A percentile compares a stretch with the other conserved stretches of the same genome.
These are phyloP conservation scores for Gadus macrocephalus DNA, from an alignment of 2,113 vertebrate species.

Conservation along the genomic window DNA sequence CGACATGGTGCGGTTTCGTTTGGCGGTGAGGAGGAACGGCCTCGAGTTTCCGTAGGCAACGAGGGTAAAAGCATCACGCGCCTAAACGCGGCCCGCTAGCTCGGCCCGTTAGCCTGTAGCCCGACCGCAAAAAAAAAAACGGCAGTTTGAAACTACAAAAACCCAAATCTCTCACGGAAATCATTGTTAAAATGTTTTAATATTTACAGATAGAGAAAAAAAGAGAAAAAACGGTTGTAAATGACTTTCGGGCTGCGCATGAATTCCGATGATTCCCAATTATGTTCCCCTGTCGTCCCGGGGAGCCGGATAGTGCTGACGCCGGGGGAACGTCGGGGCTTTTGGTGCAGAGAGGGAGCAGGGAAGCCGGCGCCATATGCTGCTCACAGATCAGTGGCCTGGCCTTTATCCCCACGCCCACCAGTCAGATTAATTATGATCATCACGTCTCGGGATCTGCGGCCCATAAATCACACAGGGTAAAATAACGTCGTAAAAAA, in stretches of 20 bases:
- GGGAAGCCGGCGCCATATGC: slow-evolving; percentile 64
- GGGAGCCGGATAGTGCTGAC: slow-evolving; percentile 59
- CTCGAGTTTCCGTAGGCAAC: too few relatives aligned
- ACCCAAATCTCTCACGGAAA: too few relatives aligned
- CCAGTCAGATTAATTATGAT: slow-evolving; percentile 71
- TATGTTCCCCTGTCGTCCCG: background rate
- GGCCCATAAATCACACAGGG: slow-evolving; percentile 68
- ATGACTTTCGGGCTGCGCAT: background rate
- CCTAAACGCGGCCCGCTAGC: too few relatives aligned
- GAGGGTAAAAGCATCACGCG: too few relatives aligned
- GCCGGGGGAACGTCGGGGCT: slow-evolving; percentile 47
- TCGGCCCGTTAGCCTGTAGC: too few relatives aligned
- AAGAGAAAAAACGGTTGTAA: background rate
- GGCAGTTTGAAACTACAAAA: too few relatives aligned
- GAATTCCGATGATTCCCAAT: background rate
- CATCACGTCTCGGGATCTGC: slow-evolving; percentile 57
- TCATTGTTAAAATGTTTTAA: too few relatives aligned
- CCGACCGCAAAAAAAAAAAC: too few relatives aligned
- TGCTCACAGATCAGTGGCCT: slow-evolving; percentile 58
- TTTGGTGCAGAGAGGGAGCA: slow-evolving; percentile 57
- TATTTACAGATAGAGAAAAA: too few relatives aligned
- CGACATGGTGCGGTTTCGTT: too few relatives aligned
- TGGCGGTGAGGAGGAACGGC: too few relatives aligned
- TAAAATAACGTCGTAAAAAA: slow-evolving; percentile 69
- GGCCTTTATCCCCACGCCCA: slow-evolving; percentile 61